These are phyloP conservation scores for Rhingia rostrata DNA, from an alignment of 2,888 invertebrate species.

Conservation along the genomic window DNA sequence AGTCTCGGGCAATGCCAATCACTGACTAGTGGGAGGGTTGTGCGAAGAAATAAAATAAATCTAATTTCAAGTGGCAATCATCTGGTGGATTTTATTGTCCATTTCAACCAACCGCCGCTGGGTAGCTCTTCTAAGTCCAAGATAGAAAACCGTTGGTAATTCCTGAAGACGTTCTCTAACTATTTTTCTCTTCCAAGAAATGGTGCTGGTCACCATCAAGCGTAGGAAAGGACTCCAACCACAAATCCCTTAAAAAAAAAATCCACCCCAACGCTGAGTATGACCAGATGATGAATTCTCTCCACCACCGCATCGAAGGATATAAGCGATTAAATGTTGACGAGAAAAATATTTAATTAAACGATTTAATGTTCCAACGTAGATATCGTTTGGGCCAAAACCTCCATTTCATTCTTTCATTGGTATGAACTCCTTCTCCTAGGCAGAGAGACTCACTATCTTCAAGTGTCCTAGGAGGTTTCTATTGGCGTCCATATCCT, in stretches of 20 bases:
- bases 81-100: constrained; percentile 65
- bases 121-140: constrained; percentile 7
- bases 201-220: too few species aligned
- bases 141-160: too few species aligned
- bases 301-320: not conserved
- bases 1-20: not conserved
- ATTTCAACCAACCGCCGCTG: constrained; percentile 36
- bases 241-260: constrained; percentile 3
- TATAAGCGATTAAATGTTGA: constrained; percentile 44
- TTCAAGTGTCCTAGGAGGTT: constrained; percentile 18
- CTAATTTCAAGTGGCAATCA: constrained; percentile 69
- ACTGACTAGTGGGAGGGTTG: constrained; percentile 10
- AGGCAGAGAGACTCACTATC: not conserved
- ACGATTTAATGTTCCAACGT: constrained; percentile 51
- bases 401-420: not conserved
- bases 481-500: not conserved
- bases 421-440: not conserved
- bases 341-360: constrained; percentile 65
- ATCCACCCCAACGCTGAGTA: not conserved
- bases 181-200: too few species aligned
- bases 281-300: constrained; percentile 34
- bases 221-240: not conserved
- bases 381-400: constrained; percentile 17
- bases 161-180: too few species aligned
- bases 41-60: constrained; percentile 58